phyloP scores from a whole-genome alignment of 2,113 vertebrate species.

The Cynoglossus semilaevis region DNA sequence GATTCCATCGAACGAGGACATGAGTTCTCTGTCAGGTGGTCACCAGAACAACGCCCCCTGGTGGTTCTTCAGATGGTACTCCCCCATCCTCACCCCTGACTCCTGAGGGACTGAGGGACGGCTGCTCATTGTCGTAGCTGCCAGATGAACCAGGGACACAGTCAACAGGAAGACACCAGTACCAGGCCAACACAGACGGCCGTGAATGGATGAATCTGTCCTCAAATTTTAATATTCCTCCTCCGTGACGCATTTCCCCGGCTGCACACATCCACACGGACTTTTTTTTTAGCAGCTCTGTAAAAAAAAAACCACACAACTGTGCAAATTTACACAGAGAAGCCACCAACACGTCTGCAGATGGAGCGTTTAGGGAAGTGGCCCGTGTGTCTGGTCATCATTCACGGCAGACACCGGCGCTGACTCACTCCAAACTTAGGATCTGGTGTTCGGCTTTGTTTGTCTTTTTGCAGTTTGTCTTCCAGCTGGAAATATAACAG shows the following conservation, averaged over 20 bases:
- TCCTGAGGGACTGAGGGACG: no score
- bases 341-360: constrained; percentile 51
- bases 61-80: no score
- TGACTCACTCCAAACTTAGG: constrained; percentile 43
- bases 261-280: constrained; percentile 24
- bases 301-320: constrained; percentile 51
- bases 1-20: no score
- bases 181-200: no score
- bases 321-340: constrained; percentile 61
- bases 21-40: no score
- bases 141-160: no score
- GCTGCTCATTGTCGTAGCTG: no score
- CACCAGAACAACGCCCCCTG: no score
- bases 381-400: constrained; percentile 18
- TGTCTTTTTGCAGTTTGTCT: constrained; percentile 32
- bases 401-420: constrained; percentile 35
- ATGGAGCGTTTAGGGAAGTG: constrained; percentile 48
- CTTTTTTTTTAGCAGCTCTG: constrained; percentile 52
- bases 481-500: constrained; percentile 18
- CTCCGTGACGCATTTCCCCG: constrained; percentile 54
- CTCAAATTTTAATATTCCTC: constrained; percentile 28
- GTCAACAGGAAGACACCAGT: no score
- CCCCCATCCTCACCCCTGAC: no score
- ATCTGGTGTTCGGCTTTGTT: constrained; percentile 16
- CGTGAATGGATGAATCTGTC: constrained; percentile 56